These are phyloP conservation scores for Teleiodes luculella DNA, from an alignment of 2,888 invertebrate genomes.

Conservation along the genomic window DNA sequence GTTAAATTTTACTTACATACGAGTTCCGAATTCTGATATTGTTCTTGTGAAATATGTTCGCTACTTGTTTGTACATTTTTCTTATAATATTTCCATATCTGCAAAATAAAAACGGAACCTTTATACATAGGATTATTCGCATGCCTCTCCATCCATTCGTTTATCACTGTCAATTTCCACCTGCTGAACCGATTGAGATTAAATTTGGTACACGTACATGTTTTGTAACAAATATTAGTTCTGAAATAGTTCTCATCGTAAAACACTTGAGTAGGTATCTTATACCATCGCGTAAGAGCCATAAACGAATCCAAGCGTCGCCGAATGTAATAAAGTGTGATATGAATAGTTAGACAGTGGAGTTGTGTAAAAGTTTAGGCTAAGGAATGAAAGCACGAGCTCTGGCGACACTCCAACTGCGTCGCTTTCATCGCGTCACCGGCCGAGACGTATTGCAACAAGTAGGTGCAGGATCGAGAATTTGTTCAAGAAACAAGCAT, in stretches of 20 bases:
- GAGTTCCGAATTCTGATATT: background rate
- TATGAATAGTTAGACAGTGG: constrained; percentile 5
- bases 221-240: too few relatives aligned
- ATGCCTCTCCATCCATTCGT: too few relatives aligned
- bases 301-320: constrained; percentile 2
- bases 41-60: too few relatives aligned
- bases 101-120: too few relatives aligned
- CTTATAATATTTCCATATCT: too few relatives aligned
- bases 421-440: constrained; percentile 43
- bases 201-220: too few relatives aligned
- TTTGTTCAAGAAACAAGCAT: too few relatives aligned
- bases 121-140: too few relatives aligned
- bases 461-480: constrained; percentile 32
- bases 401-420: constrained; percentile 50
- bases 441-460: constrained; percentile 47
- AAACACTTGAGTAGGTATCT: background rate
- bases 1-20: background rate
- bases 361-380: background rate
- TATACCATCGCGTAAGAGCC: background rate
- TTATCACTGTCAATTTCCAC: too few relatives aligned
- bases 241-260: too few relatives aligned
- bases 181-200: too few relatives aligned
- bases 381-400: constrained; percentile 13
- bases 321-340: background rate
- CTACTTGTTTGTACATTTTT: too few relatives aligned